Base-by-base conservation (phyloP, 2,797 vertebrate genomes). In the Emydoidea blandingii region DNA sequence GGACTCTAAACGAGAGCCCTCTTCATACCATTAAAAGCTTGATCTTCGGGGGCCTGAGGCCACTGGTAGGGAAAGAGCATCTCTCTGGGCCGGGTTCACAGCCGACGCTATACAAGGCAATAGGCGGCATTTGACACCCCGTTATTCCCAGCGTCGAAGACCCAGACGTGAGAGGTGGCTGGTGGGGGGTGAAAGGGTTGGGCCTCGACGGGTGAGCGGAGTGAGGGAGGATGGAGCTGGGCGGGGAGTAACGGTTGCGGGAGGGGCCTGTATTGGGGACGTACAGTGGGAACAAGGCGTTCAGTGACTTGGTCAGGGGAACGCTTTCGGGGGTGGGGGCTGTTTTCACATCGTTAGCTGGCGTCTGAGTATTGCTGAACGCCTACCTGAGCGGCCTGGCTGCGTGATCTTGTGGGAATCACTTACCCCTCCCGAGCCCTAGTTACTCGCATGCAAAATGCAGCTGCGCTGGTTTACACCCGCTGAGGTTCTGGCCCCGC, bases 71-170 rank as follows among this genome's bases (percentile, higher is more conserved):
- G 68, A 12, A 25, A 6, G 8, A 72, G n/a, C 37, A 5, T 18
- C 57, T 23, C 54, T 2, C 1, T 9, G 44, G 18, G 14, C 21
- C 47, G 54, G 8, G 9, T 12, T 47, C 44, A 4, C 3, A 11
- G 54, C 44, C 25, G 5, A 47, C 59, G 49, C 8, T n/a, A 21
- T 79, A 25, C 37, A 41, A 2, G 6, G 57, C 21, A 6, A 34
- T 0, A 0, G 5, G 5, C n/a, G 4, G 78, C 16, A 31, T 1
- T 2, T 76, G 34, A 9, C 15, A 12, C 68, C 12, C 19, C 10
- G 65, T 41, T 68, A 7, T 37, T 72, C 65, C 65, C 21, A 5
- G 65, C n/a, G 19, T 21, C 16, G 10, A 23, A 41, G 37, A 31
- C 6, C 14, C 31, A 8, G 15, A 7, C 4, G 4, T 16, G 59